Evolutionary conservation across 2,113 vertebrate species (phyloP).

Genomic region (Mystacornis crossleyi): DNA sequence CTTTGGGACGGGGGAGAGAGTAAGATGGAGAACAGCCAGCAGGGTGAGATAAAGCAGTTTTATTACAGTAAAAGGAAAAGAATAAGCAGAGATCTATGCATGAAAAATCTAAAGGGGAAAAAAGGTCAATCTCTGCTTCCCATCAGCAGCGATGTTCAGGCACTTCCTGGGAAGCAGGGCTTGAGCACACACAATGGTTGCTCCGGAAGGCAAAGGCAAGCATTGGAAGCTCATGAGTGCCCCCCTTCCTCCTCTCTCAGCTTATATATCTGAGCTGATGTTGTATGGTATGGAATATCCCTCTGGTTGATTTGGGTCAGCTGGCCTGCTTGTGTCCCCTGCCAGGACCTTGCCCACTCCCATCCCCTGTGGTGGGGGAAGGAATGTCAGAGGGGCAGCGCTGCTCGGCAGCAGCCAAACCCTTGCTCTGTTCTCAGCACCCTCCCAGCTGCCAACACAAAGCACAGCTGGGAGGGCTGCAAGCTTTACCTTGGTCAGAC

Average conservation of each 20-base stretch:
- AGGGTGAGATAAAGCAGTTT: neutral
- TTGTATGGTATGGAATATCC: neutral
- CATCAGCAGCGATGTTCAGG: accelerated
- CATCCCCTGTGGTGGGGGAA: neutral
- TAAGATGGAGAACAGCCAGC: neutral
- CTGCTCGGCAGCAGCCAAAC: neutral
- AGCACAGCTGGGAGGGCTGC: neutral
- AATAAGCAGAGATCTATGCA: neutral
- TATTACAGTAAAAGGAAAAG: neutral
- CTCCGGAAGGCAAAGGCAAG: neutral
- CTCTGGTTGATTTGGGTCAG: neutral
- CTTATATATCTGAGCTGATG: neutral
- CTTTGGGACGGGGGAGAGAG: neutral
- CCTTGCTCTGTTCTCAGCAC: neutral
- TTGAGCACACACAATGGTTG: accelerated
- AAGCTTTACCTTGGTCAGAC: neutral
- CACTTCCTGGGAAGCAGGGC: neutral
- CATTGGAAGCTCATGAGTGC: neutral
- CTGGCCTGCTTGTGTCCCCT: neutral
- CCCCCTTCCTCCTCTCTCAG: neutral
- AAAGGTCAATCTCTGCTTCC: neutral
- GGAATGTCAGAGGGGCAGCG: neutral
- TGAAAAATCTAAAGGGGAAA: neutral
- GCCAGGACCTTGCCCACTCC: neutral
- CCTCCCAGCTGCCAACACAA: accelerated